Evolutionary conservation across 2,888 invertebrate species (phyloP), one percentile per base, ranked within the genome.

Genomic region (Lordiphosa fenestrarum): DNA sequence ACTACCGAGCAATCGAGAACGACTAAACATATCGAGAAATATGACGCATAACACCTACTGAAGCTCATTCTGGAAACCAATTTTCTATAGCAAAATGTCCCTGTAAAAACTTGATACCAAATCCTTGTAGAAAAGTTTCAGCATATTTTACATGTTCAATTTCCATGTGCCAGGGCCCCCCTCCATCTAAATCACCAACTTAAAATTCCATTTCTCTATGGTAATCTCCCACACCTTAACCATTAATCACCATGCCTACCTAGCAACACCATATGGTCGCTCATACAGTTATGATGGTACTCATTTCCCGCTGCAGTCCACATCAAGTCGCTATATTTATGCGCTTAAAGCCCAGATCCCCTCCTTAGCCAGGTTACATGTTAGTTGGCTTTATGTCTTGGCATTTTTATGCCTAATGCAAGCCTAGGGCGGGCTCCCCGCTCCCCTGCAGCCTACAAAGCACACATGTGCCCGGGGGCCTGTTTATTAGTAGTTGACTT

Each of bases 371-470:
- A 60, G 59, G 50, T 60, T 50, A 70, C 58, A 54, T 61, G 63
- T 47, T 65, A 73, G 78, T 74, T 71, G 76, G 75, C 66, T 66
- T 76, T 77, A 58, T 69, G 58, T 53, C 66, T 57, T 53, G 83
- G 71, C 71, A 69, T 63, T 78, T 76, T 75, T 78, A 71, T 76
- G 80, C 54, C 76, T 53, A 82, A 74, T 51, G 55, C 69, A 55
- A 48, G 36, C 71, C 41, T 54, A 59, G 54, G 56, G 56, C 49
- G 15, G 15, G 15, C 46, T 42, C 30, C 33, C 21, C 13, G 2
- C 12, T 21, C 35, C 15, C 19, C 46, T 12, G 9, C 6, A 13
- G 13, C 12, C 10, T 23, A 6, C 21, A 13, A 21, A 30, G 3
- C 15, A 30, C 30, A 30, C 30, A 30, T 30, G 30, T 30, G n/a